These are phyloP conservation scores for silkworm (Bombyx mori) DNA, from an alignment of 1,140 invertebrate species.

Conservation along the genomic window ASM3026992v2 NC_085121.1:15842501-15843000, in stretches of 20 bases:
- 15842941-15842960: background rate
- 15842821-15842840: too few species aligned
- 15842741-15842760: too few species aligned
- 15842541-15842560: conserved; percentile 41
- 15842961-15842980: background rate
- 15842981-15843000: conserved; percentile 24
- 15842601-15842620: conserved; percentile 30
- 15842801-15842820: too few species aligned
- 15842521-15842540: conserved; percentile 46
- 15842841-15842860: too few species aligned
- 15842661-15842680: conserved; percentile 25
- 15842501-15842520: conserved; percentile 20
- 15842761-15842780: too few species aligned
- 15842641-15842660: conserved; percentile 38
- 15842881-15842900: too few species aligned
- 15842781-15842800: too few species aligned
- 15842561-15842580: conserved; percentile 26
- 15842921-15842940: background rate
- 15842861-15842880: too few species aligned
- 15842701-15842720: too few species aligned
- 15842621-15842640: conserved; percentile 59
- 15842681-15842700: conserved; percentile 10
- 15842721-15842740: too few species aligned
- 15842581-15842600: conserved; percentile 48
- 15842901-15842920: too few species aligned